Evolutionary conservation across 2,113 vertebrate species (phyloP).

Genomic region (Turdus rufiventris): DNA sequence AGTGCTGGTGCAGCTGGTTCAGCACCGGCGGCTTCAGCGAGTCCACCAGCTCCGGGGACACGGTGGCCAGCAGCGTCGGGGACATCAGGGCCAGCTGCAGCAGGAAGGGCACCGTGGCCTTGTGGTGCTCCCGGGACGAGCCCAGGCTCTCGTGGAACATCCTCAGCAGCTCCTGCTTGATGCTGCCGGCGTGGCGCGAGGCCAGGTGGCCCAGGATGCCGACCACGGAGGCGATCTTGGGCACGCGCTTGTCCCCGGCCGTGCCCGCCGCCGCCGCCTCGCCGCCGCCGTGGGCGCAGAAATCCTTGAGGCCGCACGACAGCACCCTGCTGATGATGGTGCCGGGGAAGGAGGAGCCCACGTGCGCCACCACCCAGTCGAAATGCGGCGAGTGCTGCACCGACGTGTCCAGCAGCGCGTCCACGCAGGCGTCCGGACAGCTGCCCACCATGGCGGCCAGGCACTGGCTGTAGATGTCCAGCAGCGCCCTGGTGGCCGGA

Average conservation of each 20-base stretch:
- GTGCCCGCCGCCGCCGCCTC: accelerated
- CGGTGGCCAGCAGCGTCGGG: constrained; percentile 81
- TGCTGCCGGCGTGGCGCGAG: constrained; percentile 86
- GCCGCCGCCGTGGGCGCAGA: constrained; percentile 78
- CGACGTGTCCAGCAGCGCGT: constrained; percentile 89
- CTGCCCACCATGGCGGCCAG: constrained; percentile 86
- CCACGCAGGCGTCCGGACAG: constrained; percentile 92
- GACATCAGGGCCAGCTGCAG: constrained; percentile 91
- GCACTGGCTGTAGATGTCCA: constrained; percentile 94
- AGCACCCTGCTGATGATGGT: constrained; percentile 94
- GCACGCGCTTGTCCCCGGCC: constrained; percentile 73
- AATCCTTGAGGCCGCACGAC: constrained; percentile 92
- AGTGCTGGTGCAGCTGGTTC: constrained; percentile 86
- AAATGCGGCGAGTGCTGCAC: constrained; percentile 94
- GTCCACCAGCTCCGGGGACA: constrained; percentile 87
- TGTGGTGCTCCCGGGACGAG: constrained; percentile 67
- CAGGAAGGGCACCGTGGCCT: constrained; percentile 86
- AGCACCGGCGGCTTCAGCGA: constrained; percentile 82
- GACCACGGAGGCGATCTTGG: constrained; percentile 92
- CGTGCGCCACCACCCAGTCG: constrained; percentile 97
- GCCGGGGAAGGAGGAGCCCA: constrained; percentile 90
- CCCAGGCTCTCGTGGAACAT: constrained; percentile 92
- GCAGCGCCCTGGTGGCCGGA: constrained; percentile 83
- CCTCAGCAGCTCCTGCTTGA: constrained; percentile 86
- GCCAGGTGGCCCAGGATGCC: constrained; percentile 91